Conservation (phyloP, 2,888 invertebrate species). For the Drosophila sordidula region DNA sequence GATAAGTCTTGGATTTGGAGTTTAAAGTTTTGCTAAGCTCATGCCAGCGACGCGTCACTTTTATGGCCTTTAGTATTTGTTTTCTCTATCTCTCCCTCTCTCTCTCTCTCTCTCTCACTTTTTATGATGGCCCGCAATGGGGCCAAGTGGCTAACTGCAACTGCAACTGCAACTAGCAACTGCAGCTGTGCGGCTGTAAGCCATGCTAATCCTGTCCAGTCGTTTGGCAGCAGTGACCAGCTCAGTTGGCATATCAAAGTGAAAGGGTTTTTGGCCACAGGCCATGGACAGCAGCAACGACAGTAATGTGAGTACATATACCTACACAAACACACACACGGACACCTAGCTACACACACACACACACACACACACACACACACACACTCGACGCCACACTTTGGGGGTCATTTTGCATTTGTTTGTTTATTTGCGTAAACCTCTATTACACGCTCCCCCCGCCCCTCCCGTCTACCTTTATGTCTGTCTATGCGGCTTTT, state of each 20-base stretch:
- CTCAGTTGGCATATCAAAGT: slow-evolving; percentile 65
- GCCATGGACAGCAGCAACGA: slow-evolving; percentile 24
- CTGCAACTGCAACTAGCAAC: slow-evolving; percentile 9
- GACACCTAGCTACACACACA: not conserved
- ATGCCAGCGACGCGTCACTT: slow-evolving; percentile 52
- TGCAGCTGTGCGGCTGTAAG: slow-evolving; percentile 56
- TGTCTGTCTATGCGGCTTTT: slow-evolving; percentile 10
- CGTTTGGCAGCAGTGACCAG: slow-evolving; percentile 72
- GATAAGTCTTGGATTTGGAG: slow-evolving; percentile 53
- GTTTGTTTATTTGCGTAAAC: slow-evolving; percentile 69
- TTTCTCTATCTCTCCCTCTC: not conserved
- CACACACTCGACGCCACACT: slow-evolving; percentile 23
- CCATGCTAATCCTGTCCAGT: slow-evolving; percentile 66
- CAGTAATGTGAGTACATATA: slow-evolving; percentile 10
- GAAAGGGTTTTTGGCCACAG: slow-evolving; percentile 72
- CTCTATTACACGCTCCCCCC: slow-evolving; percentile 59
- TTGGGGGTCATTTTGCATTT: slow-evolving; percentile 65
- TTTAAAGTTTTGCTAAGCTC: slow-evolving; percentile 49
- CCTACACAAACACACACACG: slow-evolving; percentile 5
- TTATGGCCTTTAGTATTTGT: slow-evolving; percentile 58
- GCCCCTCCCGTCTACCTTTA: not conserved
- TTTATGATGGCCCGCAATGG: slow-evolving; percentile 52
- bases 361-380: slow-evolving; percentile 14
- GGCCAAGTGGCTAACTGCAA: slow-evolving; percentile 8
- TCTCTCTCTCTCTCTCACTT: slow-evolving; percentile 5